A percentile compares a stretch with the other conserved stretches of the same genome.
phyloP scores from a whole-genome alignment of 2,797 vertebrate species.

The Staurois parvus region DNA sequence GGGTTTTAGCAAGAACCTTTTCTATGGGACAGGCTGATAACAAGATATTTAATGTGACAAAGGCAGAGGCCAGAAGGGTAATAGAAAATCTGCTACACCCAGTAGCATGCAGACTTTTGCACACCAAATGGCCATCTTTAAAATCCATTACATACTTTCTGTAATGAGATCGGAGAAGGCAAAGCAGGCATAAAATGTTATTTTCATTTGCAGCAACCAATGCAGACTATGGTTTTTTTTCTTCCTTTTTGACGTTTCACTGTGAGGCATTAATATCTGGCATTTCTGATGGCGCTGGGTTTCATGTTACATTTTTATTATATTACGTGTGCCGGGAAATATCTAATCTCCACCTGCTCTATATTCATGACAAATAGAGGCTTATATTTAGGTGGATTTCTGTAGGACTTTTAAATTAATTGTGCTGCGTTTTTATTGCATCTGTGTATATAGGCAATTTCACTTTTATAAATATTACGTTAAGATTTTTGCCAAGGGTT shows the following conservation, averaged over 20 bases:
- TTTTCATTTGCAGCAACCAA: not conserved
- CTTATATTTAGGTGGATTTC: not conserved
- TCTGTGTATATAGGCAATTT: not conserved
- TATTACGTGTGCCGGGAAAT: not conserved
- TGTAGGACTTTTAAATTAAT: not conserved
- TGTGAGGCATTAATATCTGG: not conserved
- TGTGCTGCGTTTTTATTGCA: not conserved
- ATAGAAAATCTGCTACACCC: slow-evolving; percentile 15
- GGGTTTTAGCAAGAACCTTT: not conserved
- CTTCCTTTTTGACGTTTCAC: not conserved
- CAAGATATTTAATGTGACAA: slow-evolving; percentile 25
- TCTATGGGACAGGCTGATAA: slow-evolving; percentile 5
- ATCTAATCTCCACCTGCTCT: not conserved
- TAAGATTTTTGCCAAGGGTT: no score
- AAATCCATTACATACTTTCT: slow-evolving; percentile 26
- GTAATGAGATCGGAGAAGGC: slow-evolving; percentile 10
- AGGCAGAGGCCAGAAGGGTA: slow-evolving; percentile 39
- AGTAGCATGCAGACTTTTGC: not conserved
- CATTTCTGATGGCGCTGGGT: not conserved
- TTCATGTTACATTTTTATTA: not conserved
- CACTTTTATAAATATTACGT: not conserved
- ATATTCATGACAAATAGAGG: not conserved
- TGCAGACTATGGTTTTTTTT: not conserved
- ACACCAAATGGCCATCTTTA: slow-evolving; percentile 11
- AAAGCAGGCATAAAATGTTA: not conserved